Percentiles rank a stretch among this genome's conserved stretches.
Evolutionary conservation across 2,113 vertebrate species (phyloP).

Genomic region (Podocnemis expansa): DNA sequence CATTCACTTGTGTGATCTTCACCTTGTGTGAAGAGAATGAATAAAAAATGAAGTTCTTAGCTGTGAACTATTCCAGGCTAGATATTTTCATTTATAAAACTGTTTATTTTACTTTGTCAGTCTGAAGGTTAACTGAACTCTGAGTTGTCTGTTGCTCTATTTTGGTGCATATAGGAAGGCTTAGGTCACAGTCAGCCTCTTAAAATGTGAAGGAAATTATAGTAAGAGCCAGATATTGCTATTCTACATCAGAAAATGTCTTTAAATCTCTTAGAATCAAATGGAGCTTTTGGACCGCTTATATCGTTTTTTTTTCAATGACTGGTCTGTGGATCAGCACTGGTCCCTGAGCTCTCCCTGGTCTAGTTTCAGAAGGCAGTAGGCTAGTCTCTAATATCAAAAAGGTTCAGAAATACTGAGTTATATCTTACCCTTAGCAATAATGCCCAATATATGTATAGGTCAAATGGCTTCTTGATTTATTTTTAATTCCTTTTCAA

Average conservation of each 20-base stretch:
- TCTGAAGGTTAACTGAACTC: conserved; percentile 80
- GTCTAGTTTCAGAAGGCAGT: too few relatives aligned
- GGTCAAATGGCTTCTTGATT: not conserved
- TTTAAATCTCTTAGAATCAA: not conserved
- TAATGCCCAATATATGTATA: not conserved
- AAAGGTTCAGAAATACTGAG: too few relatives aligned
- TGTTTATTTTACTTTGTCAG: conserved; percentile 81
- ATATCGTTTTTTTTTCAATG: too few relatives aligned
- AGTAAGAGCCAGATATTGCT: not conserved
- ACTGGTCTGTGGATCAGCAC: too few relatives aligned
- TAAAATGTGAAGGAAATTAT: not conserved
- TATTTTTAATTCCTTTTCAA: not conserved
- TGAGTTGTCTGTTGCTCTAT: conserved; percentile 56
- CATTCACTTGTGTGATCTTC: conserved; percentile 76
- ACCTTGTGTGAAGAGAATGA: conserved; percentile 81
- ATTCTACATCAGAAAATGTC: not conserved
- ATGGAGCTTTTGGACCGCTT: not conserved
- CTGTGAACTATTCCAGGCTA: conserved; percentile 75
- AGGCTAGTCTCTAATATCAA: too few relatives aligned
- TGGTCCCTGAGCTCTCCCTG: too few relatives aligned
- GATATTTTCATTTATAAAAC: conserved; percentile 79
- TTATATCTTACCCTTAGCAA: not conserved
- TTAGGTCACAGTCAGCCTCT: not conserved
- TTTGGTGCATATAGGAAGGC: not conserved
- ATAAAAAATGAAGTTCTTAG: conserved; percentile 83